Evolutionary conservation across 2,797 vertebrate species (phyloP).

Genomic region (Sarcoramphus papa): DNA sequence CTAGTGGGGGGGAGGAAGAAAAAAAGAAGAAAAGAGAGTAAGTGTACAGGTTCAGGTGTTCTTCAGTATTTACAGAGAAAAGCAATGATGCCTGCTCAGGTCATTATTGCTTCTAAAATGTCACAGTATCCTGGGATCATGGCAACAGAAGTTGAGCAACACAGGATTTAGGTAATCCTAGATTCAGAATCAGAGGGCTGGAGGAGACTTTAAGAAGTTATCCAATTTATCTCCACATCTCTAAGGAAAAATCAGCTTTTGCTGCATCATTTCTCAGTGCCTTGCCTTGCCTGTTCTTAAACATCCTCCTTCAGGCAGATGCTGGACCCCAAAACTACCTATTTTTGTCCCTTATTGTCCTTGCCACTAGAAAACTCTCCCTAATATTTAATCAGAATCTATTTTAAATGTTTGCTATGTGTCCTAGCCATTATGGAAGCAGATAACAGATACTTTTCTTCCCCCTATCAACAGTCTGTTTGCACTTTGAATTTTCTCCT

Average conservation of each 20-base stretch:
- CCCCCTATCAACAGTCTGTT: neutral
- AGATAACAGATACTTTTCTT: neutral
- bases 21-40: neutral
- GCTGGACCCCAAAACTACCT: neutral
- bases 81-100: neutral
- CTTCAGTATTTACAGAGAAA: neutral
- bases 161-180: neutral
- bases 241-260: neutral
- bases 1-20: fast-evolving
- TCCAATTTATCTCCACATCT: neutral
- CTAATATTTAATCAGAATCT: neutral
- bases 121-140: neutral
- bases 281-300: neutral
- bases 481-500: neutral
- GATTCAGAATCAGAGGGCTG: neutral
- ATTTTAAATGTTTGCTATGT: neutral
- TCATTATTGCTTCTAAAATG: neutral
- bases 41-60: neutral
- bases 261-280: neutral
- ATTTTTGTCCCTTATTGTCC: neutral
- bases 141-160: neutral
- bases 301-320: neutral
- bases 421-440: neutral
- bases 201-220: neutral
- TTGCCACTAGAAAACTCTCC: neutral